Base-by-base conservation (phyloP, 2,888 invertebrate genomes). In the Drosophila multiciliata region DNA sequence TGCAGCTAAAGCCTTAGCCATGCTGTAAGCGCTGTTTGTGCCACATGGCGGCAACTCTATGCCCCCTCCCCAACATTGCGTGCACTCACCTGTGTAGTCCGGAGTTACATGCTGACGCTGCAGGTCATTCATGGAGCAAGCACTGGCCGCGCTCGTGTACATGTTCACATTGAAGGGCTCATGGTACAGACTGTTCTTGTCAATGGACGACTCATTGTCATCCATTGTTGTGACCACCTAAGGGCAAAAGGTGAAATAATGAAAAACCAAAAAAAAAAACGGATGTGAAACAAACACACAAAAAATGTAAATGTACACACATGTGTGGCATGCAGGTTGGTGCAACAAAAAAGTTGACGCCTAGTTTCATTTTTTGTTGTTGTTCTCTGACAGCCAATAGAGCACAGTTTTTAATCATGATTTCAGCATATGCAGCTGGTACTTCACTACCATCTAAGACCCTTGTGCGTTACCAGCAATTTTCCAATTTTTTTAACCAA, bases 1-100 rank as follows among this genome's bases (percentile, higher is more conserved):
- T 9, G 26, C 20, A 33, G 61, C n/a, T 32, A 50, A 58, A 66
- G 62, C 66, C 74, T 57, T 67, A 75, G 69, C 66, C 63, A 66
- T 66, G 66, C 80, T 85, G 64, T 49, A 70, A 76, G 75, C 69
- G 26, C 67, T 63, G 66, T 73, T 71, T 71, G 76, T 79, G 77
- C 72, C 77, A 74, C 70, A 49, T 45, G 72, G 76, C 69, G 57
- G 50, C 42, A 62, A 57, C 54, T 36, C 78, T 75, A 66, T 63
- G 70, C 76, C 61, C 35, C 69, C 60, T n/a, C n/a, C n/a, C n/a
- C n/a, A n/a, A n/a, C n/a, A n/a, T n/a, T n/a, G 65, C 60, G 67
- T 78, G 66, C 79, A 90, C 91, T 91, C 93, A 95, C 95, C 95
- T 92, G 94, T 94, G 87, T 95, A 95, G 91, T 94, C 94, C 67